Base-by-base conservation (phyloP, 2,888 invertebrate genomes). In the Drosophila formosana region DNA sequence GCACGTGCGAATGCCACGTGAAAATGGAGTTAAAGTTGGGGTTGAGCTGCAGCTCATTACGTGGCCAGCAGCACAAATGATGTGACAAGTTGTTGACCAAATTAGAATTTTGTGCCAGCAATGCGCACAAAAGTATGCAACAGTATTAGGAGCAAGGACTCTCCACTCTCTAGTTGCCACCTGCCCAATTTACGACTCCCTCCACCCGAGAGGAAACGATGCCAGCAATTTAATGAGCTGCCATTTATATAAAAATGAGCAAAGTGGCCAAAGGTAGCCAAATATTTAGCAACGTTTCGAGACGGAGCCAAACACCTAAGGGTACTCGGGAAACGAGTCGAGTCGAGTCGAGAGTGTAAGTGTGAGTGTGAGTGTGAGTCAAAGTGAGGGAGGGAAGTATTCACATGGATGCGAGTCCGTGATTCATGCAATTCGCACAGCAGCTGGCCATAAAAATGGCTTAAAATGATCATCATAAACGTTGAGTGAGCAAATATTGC, bases 391-490 rank as follows among this genome's bases (percentile, higher is more conserved):
- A 11, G 34, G 64, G 53, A 58, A 75, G 74, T 47, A 75, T 50
- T 58, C 78, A 88, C 84, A 87, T 77, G 80, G 67, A 72, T 62
- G 51, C 37, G 60, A 57, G 73, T 71, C 82, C 64, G 83, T 89
- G 90, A 90, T 90, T 91, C 91, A 90, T 90, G 88, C 90, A 89
- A 87, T 89, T 74, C 76, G 74, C 78, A 63, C 78, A 77, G 63
- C 80, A 82, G 78, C 73, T 84, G 85, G 78, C 82, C 91, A 92
- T 92, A 91, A 92, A 92, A 91, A 90, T 90, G 90, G 90, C 92
- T 91, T 91, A 90, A 92, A 92, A 91, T 91, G 91, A 92, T 92
- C 91, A 92, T 91, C 91, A 91, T 92, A 92, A 92, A 91, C 89
- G 90, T 90, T 91, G 92, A 92, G 91, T 91, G 91, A 90, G 92